A percentile compares a stretch with the other conserved stretches of the same genome.
Evolutionary conservation across 2,888 invertebrate genomes (phyloP).

Genomic region (Scrobipalpa costella): DNA sequence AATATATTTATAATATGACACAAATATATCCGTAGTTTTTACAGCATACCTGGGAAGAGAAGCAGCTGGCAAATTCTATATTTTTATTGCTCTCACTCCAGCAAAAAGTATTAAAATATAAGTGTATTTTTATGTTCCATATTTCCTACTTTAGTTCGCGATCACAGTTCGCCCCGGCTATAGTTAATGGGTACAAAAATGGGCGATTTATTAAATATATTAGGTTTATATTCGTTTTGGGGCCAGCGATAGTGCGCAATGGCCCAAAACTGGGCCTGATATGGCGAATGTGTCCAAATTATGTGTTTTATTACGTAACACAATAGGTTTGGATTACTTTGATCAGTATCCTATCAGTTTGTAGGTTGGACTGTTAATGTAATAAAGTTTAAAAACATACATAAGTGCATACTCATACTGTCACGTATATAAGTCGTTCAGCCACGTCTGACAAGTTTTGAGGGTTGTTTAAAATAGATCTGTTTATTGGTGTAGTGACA

Average conservation of each 20-base stretch:
- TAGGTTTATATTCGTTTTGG: conserved; percentile 50
- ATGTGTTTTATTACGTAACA: background rate
- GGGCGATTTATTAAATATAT: conserved; percentile 64
- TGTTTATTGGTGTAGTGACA: too few relatives aligned
- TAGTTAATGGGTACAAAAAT: conserved; percentile 56
- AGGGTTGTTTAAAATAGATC: too few relatives aligned
- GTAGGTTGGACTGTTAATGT: too few relatives aligned
- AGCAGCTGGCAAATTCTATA: too few relatives aligned
- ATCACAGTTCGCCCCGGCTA: conserved; percentile 42
- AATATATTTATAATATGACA: too few relatives aligned
- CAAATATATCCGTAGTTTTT: too few relatives aligned
- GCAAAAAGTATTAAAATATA: background rate
- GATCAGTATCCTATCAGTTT: too few relatives aligned
- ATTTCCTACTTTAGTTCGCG: conserved; percentile 30
- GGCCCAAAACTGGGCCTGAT: conserved; percentile 46
- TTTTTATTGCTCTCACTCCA: background rate
- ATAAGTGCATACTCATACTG: too few relatives aligned
- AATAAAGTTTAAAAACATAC: too few relatives aligned
- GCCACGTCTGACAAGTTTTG: too few relatives aligned
- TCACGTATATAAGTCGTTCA: too few relatives aligned
- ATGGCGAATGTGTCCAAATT: conserved; percentile 39
- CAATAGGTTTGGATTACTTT: background rate
- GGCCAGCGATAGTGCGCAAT: conserved; percentile 48
- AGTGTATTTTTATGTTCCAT: conserved; percentile 22
- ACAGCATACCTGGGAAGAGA: too few relatives aligned